These are phyloP conservation scores for Pogonognathellus flavescens DNA, from an alignment of 1,140 invertebrate species.

Conservation along the genomic window DNA sequence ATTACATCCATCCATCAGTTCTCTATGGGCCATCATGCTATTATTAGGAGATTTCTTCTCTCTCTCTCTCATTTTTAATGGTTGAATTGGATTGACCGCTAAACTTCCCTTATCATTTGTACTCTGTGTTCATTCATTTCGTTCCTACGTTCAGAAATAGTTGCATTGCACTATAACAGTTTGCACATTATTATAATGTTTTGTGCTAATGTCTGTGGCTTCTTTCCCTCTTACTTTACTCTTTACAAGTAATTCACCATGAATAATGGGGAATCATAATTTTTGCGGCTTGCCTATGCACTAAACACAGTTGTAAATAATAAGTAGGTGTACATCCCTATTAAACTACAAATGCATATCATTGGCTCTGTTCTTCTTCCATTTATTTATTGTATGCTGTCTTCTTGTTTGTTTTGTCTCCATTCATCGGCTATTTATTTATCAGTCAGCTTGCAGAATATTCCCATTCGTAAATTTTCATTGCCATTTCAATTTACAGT, in stretches of 20 bases:
- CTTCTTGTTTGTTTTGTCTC: too few relatives aligned
- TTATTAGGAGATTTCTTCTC: constrained; percentile 34
- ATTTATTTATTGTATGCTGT: too few relatives aligned
- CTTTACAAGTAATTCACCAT: constrained; percentile 33
- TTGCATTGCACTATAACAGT: background rate
- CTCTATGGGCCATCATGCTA: too few relatives aligned
- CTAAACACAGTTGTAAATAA: background rate
- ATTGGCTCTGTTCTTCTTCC: background rate
- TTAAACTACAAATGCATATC: background rate
- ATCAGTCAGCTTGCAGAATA: too few relatives aligned
- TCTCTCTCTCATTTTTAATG: constrained; percentile 35
- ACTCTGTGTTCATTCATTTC: constrained; percentile 29
- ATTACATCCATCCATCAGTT: too few relatives aligned
- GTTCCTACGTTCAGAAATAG: background rate
- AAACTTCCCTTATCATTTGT: constrained; percentile 34
- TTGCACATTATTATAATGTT: background rate
- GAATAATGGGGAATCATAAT: constrained; percentile 23
- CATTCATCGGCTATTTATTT: too few relatives aligned
- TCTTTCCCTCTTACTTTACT: constrained; percentile 42
- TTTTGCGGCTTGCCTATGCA: constrained; percentile 18
- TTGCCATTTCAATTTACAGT: too few relatives aligned
- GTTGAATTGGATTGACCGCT: constrained; percentile 48
- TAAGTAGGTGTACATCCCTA: background rate
- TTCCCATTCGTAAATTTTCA: too few relatives aligned
- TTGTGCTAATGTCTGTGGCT: background rate